Conservation (phyloP, 2,113 vertebrate genomes). For the Ramphastos sulfuratus region DNA sequence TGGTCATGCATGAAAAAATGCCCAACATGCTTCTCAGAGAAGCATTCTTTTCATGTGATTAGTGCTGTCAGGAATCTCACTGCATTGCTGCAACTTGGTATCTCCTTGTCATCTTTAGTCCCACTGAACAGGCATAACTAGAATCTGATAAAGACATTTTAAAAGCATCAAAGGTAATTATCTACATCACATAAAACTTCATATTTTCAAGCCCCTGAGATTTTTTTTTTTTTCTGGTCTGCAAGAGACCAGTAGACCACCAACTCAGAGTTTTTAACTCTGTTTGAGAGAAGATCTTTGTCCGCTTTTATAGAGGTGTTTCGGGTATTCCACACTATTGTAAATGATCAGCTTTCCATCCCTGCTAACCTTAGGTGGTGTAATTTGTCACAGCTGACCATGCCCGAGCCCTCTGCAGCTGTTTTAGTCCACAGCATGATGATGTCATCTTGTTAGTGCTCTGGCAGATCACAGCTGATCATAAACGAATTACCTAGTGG, state of each 20-base stretch:
- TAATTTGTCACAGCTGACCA: background rate
- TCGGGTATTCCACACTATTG: background rate
- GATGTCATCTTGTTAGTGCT: rapidly evolving
- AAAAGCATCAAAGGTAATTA: background rate
- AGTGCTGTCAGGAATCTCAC: background rate
- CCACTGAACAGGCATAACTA: background rate
- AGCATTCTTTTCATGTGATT: too few relatives aligned
- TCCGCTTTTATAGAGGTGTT: background rate
- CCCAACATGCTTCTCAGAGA: background rate
- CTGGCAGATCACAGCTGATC: background rate
- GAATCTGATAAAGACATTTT: background rate
- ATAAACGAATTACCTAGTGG: background rate
- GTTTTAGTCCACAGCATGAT: background rate
- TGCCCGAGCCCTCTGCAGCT: background rate
- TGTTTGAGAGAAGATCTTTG: background rate
- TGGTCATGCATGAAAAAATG: background rate
- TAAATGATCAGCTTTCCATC: background rate
- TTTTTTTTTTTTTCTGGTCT: background rate
- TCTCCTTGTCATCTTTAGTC: background rate
- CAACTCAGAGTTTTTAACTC: background rate
- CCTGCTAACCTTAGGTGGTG: background rate
- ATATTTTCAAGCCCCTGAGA: background rate
- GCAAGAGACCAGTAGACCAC: background rate
- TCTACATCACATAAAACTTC: background rate
- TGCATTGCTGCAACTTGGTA: background rate